Evolutionary conservation across 2,888 invertebrate species (phyloP).

Genomic region (Prostheceraeus crozeri): DNA sequence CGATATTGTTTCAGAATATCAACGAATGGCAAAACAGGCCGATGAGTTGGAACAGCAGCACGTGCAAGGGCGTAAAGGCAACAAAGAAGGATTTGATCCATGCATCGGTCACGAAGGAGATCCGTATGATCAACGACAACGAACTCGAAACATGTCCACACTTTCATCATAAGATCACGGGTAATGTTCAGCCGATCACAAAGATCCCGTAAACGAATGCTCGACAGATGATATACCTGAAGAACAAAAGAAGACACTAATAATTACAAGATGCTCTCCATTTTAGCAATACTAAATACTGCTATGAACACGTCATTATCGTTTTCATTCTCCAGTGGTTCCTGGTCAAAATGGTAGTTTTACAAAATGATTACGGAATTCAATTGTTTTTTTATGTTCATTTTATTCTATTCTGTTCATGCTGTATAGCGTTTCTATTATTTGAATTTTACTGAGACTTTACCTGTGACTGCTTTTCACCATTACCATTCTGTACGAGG

Average conservation of each 20-base stretch:
- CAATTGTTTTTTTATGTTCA: too few relatives aligned
- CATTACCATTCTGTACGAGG: too few relatives aligned
- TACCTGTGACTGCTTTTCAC: too few relatives aligned
- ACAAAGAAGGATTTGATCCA: slow-evolving; percentile 97
- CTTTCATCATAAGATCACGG: slow-evolving; percentile 67
- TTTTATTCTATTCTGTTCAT: too few relatives aligned
- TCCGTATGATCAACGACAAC: slow-evolving; percentile 70
- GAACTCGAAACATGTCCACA: slow-evolving; percentile 94
- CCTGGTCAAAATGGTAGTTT: too few relatives aligned
- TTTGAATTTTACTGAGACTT: too few relatives aligned
- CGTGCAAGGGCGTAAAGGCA: slow-evolving; percentile 87
- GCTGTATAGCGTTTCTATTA: too few relatives aligned
- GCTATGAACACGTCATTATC: too few relatives aligned
- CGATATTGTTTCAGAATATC: slow-evolving; percentile 11
- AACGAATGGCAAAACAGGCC: background rate
- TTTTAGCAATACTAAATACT: too few relatives aligned
- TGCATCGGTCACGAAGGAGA: slow-evolving; percentile 81
- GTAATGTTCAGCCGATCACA: slow-evolving; percentile 70
- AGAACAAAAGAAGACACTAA: slow-evolving; percentile 54
- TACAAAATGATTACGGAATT: too few relatives aligned
- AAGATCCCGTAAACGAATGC: slow-evolving; percentile 79
- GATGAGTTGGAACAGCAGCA: slow-evolving; percentile 57
- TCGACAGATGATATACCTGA: slow-evolving; percentile 83
- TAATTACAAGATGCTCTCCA: slow-evolving; percentile 44
- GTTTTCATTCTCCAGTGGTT: too few relatives aligned